Base-by-base conservation (phyloP, 2,797 vertebrate species). In the Pseudocheirus occidentalis region DNA sequence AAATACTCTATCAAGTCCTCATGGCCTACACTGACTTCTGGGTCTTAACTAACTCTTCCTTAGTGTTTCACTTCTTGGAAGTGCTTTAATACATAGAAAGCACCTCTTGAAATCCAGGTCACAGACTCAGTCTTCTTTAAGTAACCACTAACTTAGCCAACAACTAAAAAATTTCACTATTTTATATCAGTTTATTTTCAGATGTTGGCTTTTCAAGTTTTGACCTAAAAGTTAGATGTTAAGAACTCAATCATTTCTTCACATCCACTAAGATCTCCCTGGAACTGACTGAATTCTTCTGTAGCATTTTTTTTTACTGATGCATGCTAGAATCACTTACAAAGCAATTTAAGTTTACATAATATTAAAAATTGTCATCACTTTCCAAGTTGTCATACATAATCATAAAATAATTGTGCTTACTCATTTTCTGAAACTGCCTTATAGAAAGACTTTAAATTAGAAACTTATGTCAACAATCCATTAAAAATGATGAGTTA, bases 241-340 rank as follows among this genome's bases (percentile, higher is more conserved):
- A 98, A 98, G 97, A 96, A 98, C 98, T 98, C 98, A 98, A 98
- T 98, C 98, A 98, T 98, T 98, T 98, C 97, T 95, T 98, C 95
- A 98, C 95, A 98, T 95, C 59, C 94, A 97, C 95, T 97, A 97
- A 98, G 97, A 97, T 98, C 97, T 98, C 98, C 91, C 93, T 95
- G 95, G 94, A 97, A 97, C 97, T 98, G 97, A 98, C 97, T 98
- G 97, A 98, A 97, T 98, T 98, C 96, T 98, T 98, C 97, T 98
- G 95, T 95, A 97, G 97, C 96, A 95, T 55, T 91, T 97, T 92
- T 97, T 98, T 97, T 97, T 95, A 97, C 96, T 98, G 95, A 97
- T 96, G 94, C 14, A 81, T 73, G 97, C 55, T 55, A 92, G 95
- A 97, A 66, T 93, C 24, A 96, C 96, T 94, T 94, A 87, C 10